phyloP scores from a whole-genome alignment of 2,113 vertebrate species.

The Ptilonorhynchus violaceus region DNA sequence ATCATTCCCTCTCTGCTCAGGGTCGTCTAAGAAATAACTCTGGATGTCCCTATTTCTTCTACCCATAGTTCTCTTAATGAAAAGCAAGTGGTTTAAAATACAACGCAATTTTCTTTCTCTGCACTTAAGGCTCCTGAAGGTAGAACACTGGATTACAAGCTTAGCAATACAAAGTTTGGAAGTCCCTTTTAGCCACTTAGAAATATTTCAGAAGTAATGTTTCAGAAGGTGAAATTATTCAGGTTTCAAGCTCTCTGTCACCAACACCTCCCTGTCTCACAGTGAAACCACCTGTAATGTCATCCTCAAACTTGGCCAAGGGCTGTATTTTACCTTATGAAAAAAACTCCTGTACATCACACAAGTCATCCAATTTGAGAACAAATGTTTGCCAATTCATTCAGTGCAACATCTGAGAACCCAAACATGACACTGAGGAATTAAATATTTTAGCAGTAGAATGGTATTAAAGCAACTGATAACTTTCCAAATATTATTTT shows the following conservation, averaged over 20 bases:
- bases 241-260: not conserved
- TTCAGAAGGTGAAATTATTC: not conserved
- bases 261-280: not conserved
- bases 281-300: not conserved
- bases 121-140: not conserved
- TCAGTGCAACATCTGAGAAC: not conserved
- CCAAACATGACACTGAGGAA: not conserved
- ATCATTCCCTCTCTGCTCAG: not conserved
- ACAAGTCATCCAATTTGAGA: not conserved
- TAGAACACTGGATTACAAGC: not conserved
- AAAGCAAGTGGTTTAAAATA: not conserved
- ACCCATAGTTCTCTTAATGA: not conserved
- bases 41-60: rapidly evolving
- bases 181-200: not conserved
- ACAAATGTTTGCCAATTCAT: not conserved
- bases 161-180: not conserved
- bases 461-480: not conserved
- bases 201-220: not conserved
- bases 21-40: not conserved
- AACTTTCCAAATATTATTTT: not conserved
- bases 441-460: not conserved
- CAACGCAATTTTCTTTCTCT: not conserved
- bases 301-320: not conserved
- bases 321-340: not conserved
- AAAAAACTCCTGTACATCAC: not conserved